Percentiles rank a stretch among this genome's conserved stretches.
Evolutionary conservation across 1,140 invertebrate genomes (phyloP).

Genomic region (Leptonema lineaticorne): DNA sequence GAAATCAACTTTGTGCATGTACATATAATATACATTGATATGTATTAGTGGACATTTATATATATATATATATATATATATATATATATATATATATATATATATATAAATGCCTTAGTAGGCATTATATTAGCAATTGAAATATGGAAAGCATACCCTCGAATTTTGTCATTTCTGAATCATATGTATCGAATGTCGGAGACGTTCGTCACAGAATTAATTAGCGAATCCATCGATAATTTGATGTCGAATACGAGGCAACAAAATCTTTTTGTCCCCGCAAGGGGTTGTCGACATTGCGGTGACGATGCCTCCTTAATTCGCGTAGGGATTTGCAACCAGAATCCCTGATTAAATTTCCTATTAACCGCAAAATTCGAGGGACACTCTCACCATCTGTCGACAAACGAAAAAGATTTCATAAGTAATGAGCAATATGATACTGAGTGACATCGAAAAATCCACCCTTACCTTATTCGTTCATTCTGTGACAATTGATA

Average conservation of each 20-base stretch:
- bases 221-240: conserved; percentile 15
- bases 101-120: too few species aligned
- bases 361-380: conserved; percentile 30
- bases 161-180: background rate
- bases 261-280: background rate
- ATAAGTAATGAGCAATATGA: conserved; percentile 37
- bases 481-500: background rate
- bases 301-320: conserved; percentile 17
- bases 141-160: background rate
- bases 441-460: conserved; percentile 11
- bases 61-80: background rate
- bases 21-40: too few species aligned
- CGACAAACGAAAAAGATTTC: conserved; percentile 29
- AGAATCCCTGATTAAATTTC: conserved; percentile 37
- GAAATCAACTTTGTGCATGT: too few species aligned
- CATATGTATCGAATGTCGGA: conserved; percentile 21
- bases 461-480: too few species aligned
- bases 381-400: conserved; percentile 31
- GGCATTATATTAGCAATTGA: background rate
- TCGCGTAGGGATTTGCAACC: conserved; percentile 32
- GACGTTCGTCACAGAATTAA: conserved; percentile 25
- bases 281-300: background rate
- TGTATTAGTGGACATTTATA: background rate
- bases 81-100: background rate
- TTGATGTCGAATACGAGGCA: conserved; percentile 12